Conservation (phyloP, 2,113 vertebrate genomes). For the Cyanistes caeruleus region DNA sequence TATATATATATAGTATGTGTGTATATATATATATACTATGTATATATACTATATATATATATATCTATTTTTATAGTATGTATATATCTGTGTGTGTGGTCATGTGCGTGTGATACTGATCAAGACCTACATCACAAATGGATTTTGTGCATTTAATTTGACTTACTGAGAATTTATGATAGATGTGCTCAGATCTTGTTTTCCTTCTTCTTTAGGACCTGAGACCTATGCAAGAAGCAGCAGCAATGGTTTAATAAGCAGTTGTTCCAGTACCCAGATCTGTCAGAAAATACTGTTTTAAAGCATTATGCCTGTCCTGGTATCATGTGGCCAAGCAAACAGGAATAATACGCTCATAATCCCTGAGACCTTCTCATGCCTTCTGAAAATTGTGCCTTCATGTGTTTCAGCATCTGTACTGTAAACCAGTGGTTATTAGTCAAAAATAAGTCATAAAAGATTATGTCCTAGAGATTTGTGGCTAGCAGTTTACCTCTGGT, state of each 20-base stretch:
- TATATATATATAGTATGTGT: too few relatives aligned
- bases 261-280: neutral
- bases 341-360: neutral
- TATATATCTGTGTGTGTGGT: rapidly evolving
- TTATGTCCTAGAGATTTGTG: neutral
- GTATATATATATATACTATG: too few relatives aligned
- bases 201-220: neutral
- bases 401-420: neutral
- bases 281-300: neutral
- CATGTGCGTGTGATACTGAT: neutral
- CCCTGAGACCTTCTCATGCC: rapidly evolving
- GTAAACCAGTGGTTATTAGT: neutral
- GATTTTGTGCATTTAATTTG: neutral
- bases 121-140: neutral
- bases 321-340: neutral
- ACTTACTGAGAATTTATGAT: neutral
- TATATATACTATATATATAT: too few relatives aligned
- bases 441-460: neutral
- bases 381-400: neutral
- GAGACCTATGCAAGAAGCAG: neutral
- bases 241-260: neutral
- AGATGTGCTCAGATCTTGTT: neutral
- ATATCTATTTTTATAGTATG: neutral
- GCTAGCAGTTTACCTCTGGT: neutral
- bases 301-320: neutral